These are phyloP conservation scores for Balearica regulorum DNA, from an alignment of 2,797 vertebrate species.

Conservation along the genomic window DNA sequence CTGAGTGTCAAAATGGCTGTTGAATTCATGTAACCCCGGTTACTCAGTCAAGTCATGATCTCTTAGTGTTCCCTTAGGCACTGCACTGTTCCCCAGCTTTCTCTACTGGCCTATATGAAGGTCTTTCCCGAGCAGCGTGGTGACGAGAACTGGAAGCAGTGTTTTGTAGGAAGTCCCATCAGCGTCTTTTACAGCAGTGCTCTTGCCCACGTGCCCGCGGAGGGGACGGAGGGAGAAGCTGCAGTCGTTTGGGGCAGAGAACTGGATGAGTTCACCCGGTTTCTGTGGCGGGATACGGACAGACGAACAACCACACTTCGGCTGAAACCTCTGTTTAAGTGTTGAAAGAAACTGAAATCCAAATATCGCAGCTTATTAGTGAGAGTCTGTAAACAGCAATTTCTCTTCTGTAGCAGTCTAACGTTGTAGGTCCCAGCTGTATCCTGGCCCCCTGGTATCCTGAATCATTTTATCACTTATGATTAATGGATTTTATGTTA, in stretches of 20 bases:
- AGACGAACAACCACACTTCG: not conserved
- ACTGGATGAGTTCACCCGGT: not conserved
- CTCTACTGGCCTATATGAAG: fast-evolving
- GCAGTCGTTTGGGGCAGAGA: fast-evolving
- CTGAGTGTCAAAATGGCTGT: not conserved
- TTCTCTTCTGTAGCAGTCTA: not conserved
- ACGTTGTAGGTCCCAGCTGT: not conserved
- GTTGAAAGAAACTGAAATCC: not conserved
- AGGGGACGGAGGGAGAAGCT: fast-evolving
- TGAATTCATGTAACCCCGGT: not conserved
- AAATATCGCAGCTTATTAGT: not conserved
- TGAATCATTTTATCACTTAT: not conserved
- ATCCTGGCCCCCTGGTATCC: not conserved
- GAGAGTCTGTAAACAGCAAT: slow-evolving; percentile 7
- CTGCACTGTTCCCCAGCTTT: not conserved
- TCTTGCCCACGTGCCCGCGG: fast-evolving
- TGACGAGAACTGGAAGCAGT: not conserved
- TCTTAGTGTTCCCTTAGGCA: not conserved
- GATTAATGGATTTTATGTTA: not conserved
- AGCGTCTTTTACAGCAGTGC: fast-evolving
- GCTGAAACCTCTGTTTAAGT: not conserved
- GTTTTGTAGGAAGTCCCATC: not conserved
- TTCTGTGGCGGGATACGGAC: not conserved
- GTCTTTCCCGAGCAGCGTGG: not conserved
- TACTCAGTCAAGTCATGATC: not conserved